Percentiles rank a stretch among this genome's conserved stretches.
These are phyloP conservation scores for Rhyacophila evoluta DNA, from an alignment of 2,888 invertebrate species.

Conservation along the genomic window DNA sequence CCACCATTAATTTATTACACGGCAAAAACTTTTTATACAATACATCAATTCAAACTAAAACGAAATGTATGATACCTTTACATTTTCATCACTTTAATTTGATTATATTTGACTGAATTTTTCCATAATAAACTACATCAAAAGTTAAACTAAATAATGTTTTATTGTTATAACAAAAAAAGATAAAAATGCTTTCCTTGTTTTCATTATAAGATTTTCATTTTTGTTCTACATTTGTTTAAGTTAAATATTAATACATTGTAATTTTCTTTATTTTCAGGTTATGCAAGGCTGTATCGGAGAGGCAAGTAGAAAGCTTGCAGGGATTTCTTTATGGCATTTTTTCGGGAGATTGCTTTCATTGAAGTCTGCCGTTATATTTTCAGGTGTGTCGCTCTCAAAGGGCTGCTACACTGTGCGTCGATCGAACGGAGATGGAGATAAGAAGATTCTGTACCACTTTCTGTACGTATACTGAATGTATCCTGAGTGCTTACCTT, in stretches of 20 bases:
- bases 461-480: constrained; percentile 99
- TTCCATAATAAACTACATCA: too few species aligned
- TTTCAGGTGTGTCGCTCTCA: constrained; percentile 32
- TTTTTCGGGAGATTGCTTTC: constrained; percentile 22
- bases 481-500: constrained; percentile 98
- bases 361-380: constrained; percentile 34
- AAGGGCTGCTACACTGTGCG: constrained; percentile 58
- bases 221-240: too few species aligned
- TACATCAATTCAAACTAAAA: too few species aligned
- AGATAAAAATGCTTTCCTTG: too few species aligned
- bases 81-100: too few species aligned
- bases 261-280: constrained; percentile 41
- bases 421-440: constrained; percentile 57
- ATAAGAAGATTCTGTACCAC: constrained; percentile 74
- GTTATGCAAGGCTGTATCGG: neutral
- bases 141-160: too few species aligned
- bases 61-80: too few species aligned
- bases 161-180: too few species aligned
- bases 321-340: neutral
- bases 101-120: too few species aligned
- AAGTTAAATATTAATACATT: neutral
- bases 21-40: too few species aligned
- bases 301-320: neutral
- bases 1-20: too few species aligned
- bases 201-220: too few species aligned